A percentile compares a stretch with the other conserved stretches of the same genome.
phyloP scores from a whole-genome alignment of 2,797 vertebrate species.

The Dendrocincla tyrannina region DNA sequence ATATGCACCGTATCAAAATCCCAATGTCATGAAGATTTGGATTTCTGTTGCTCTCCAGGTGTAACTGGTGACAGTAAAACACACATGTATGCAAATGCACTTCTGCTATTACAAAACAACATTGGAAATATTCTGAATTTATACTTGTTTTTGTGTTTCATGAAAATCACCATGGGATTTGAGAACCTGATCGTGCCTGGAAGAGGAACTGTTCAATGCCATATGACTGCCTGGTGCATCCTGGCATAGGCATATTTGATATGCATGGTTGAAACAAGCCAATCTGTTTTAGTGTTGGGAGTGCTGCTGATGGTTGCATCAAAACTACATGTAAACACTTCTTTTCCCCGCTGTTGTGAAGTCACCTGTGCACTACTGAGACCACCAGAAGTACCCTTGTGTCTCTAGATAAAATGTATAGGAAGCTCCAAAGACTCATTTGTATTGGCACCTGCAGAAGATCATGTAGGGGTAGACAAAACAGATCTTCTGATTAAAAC shows the following conservation, averaged over 20 bases:
- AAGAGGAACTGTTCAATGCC: not conserved
- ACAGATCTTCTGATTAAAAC: not conserved
- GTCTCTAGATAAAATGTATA: not conserved
- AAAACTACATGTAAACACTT: not conserved
- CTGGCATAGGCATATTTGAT: not conserved
- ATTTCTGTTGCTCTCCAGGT: not conserved
- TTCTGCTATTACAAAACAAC: not conserved
- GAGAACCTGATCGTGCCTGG: not conserved
- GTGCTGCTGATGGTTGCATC: not conserved
- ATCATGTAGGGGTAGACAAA: not conserved
- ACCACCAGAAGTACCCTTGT: not conserved
- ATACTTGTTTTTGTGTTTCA: not conserved
- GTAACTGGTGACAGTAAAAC: not conserved
- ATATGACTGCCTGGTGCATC: accelerated
- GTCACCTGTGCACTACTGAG: not conserved
- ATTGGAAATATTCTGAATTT: not conserved
- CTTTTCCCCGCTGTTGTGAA: not conserved
- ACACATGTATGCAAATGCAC: not conserved
- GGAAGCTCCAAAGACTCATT: not conserved
- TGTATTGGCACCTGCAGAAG: not conserved
- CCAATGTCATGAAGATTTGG: not conserved
- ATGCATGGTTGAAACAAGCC: not conserved
- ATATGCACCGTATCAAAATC: not conserved
- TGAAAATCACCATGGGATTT: not conserved
- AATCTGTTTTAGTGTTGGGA: not conserved